Percentiles rank a stretch among this genome's conserved stretches.
phyloP scores from a whole-genome alignment of 2,797 vertebrate species.

The Enteromius mattozi region DNA sequence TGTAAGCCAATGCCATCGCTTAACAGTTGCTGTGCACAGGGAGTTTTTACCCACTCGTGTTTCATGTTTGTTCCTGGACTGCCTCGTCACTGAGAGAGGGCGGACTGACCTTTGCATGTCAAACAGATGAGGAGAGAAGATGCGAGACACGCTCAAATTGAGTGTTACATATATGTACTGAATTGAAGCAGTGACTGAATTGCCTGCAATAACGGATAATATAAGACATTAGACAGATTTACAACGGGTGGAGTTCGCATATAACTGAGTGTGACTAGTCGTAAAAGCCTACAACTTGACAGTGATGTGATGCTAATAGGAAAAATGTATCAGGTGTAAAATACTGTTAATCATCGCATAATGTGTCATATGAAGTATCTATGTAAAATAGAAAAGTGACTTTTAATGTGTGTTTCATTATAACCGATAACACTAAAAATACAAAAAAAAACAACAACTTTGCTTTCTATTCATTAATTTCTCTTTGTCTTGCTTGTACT shows the following conservation, averaged over 20 bases:
- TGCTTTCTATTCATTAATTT: too few relatives aligned
- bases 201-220: neutral
- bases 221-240: constrained; percentile 15
- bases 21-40: constrained; percentile 41
- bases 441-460: too few relatives aligned
- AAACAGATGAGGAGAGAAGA: constrained; percentile 24
- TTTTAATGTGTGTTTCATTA: neutral
- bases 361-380: neutral
- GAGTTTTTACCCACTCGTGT: constrained; percentile 40
- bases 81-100: constrained; percentile 27
- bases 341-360: neutral
- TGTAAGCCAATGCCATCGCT: constrained; percentile 38
- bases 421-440: neutral
- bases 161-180: neutral
- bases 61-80: constrained; percentile 30
- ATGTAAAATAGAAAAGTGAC: neutral
- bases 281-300: constrained; percentile 43
- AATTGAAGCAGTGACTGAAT: neutral
- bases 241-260: constrained; percentile 1
- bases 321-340: constrained; percentile 15
- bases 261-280: constrained; percentile 14
- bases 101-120: constrained; percentile 34
- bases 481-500: too few relatives aligned
- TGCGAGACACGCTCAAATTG: neutral
- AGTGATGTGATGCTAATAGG: constrained; percentile 30